Percentiles rank a stretch among this genome's conserved stretches.
These are phyloP conservation scores for Platorchestia sp. DNA, from an alignment of 1,140 invertebrate species.

Conservation along the genomic window DNA sequence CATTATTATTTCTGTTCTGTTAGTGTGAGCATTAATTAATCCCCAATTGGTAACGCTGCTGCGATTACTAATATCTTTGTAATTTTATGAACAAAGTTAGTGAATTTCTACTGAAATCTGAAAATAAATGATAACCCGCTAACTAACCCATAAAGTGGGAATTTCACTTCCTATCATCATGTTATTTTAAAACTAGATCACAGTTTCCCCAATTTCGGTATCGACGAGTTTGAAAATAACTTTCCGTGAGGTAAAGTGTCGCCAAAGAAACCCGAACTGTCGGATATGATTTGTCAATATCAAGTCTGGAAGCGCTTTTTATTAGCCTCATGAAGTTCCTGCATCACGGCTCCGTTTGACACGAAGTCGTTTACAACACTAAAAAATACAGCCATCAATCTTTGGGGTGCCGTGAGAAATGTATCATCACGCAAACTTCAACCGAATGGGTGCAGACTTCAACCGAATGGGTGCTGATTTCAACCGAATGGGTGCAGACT, in stretches of 20 bases:
- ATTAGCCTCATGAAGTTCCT: neutral
- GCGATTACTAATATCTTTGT: neutral
- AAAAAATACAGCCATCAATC: neutral
- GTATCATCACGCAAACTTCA: neutral
- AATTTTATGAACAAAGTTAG: neutral
- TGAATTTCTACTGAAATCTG: neutral
- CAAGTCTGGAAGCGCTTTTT: slow-evolving; percentile 14
- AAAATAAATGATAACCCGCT: neutral
- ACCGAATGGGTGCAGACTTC: neutral
- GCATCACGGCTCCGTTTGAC: slow-evolving; percentile 21
- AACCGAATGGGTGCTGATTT: neutral
- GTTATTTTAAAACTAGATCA: neutral
- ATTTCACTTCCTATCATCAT: neutral
- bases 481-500: neutral
- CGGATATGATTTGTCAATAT: slow-evolving; percentile 32
- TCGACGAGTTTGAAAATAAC: neutral
- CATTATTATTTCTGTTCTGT: neutral
- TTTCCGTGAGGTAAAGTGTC: neutral
- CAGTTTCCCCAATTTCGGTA: neutral
- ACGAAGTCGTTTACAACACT: neutral
- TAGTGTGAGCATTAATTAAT: neutral
- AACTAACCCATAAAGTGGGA: neutral
- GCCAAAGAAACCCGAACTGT: neutral
- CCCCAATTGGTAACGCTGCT: neutral
- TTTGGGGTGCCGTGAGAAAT: neutral